phyloP scores from a whole-genome alignment of 2,888 invertebrate genomes.

The Scelioninae gen. 1 region DNA sequence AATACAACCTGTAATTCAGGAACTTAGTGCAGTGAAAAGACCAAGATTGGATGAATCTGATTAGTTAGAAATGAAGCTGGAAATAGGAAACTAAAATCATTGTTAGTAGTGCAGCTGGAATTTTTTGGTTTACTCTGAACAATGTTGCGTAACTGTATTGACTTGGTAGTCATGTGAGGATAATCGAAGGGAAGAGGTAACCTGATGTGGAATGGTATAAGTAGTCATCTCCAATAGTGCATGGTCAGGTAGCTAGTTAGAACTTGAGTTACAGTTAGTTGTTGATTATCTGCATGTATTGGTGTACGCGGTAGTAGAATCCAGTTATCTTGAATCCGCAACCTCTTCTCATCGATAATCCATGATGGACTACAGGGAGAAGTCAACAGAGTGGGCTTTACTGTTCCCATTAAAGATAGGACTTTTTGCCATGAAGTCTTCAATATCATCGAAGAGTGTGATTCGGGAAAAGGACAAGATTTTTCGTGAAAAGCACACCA shows the following conservation, averaged over 20 bases:
- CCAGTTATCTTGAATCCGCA: neutral
- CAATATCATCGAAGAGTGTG: slow-evolving; percentile 81
- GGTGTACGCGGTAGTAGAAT: slow-evolving; percentile 7
- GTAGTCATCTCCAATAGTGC: slow-evolving; percentile 1
- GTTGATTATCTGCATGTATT: slow-evolving; percentile 47
- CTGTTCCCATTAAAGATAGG: slow-evolving; percentile 86
- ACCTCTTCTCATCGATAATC: slow-evolving; percentile 40
- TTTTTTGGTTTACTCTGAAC: neutral
- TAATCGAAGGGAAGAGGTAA: slow-evolving; percentile 52
- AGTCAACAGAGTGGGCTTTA: slow-evolving; percentile 86
- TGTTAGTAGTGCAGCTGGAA: neutral
- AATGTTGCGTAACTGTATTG: slow-evolving; percentile 5
- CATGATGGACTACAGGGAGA: slow-evolving; percentile 84
- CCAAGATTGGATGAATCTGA: too few species aligned
- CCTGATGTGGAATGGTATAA: neutral
- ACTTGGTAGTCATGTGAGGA: too few species aligned
- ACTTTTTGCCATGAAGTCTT: slow-evolving; percentile 86
- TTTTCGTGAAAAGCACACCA: slow-evolving; percentile 70
- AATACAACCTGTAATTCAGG: neutral
- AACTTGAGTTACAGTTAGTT: slow-evolving; percentile 5
- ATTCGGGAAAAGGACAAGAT: slow-evolving; percentile 76
- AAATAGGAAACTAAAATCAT: neutral
- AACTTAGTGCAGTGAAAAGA: neutral
- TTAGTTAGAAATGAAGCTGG: too few species aligned
- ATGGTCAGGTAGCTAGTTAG: slow-evolving; percentile 16